Conservation (phyloP, 2,888 invertebrate species). For the Nipponacmea schrenckii region DNA sequence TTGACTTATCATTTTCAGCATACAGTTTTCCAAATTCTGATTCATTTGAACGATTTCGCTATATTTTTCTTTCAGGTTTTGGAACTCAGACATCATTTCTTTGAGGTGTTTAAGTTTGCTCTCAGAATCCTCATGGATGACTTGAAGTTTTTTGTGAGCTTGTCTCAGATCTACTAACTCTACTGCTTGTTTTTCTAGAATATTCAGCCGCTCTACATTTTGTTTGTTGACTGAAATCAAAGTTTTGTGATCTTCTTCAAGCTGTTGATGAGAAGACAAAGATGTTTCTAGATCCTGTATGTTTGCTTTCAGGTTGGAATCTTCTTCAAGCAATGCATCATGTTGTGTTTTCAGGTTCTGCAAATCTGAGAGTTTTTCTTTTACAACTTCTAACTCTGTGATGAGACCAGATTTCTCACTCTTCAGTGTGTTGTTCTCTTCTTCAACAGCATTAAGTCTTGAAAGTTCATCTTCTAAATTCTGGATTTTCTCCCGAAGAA, state of each 20-base stretch:
- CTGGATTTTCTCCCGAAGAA: not conserved
- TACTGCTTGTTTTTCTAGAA: not conserved
- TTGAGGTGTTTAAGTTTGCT: not conserved
- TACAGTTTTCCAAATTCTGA: not conserved
- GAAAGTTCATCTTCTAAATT: constrained; percentile 12
- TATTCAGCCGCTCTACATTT: not conserved
- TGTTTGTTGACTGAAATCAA: not conserved
- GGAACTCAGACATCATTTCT: constrained; percentile 9
- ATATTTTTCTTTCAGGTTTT: constrained; percentile 2
- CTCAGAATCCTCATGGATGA: not conserved
- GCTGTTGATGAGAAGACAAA: not conserved
- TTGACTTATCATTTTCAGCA: not conserved
- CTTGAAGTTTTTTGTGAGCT: not conserved
- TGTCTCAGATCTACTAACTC: not conserved
- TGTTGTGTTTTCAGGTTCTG: not conserved
- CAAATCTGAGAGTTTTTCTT: not conserved
- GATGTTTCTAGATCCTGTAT: not conserved
- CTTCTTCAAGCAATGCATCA: not conserved
- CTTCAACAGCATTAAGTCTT: not conserved
- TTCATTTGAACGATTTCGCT: not conserved
- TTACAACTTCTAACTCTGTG: not conserved
- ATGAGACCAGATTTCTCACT: not conserved
- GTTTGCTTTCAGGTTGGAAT: not conserved
- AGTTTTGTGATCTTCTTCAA: not conserved
- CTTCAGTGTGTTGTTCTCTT: not conserved